Conservation (phyloP, 2,113 vertebrate genomes). For the Micronycteris hirsuta region DNA sequence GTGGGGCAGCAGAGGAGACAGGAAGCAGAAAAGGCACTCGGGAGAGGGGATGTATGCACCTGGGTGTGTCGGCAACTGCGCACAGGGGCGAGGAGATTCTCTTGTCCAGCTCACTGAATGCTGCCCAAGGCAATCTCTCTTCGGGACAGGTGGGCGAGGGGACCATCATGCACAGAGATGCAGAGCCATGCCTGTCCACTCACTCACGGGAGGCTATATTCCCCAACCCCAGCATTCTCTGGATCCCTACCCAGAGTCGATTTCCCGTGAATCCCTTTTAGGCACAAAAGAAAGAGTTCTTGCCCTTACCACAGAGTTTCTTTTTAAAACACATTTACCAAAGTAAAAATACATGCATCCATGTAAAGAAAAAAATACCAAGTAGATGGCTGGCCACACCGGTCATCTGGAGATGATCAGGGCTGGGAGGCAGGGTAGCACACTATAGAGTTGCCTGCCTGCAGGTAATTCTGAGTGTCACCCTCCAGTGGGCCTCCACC, state of each 20-base stretch:
- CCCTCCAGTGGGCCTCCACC: background rate
- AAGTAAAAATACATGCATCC: background rate
- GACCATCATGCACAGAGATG: accelerated
- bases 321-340: conserved; percentile 4
- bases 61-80: too few species aligned
- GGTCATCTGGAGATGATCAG: background rate
- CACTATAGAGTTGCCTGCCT: accelerated
- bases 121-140: background rate
- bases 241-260: background rate
- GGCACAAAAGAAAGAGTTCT: background rate
- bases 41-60: background rate
- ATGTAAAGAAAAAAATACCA: background rate
- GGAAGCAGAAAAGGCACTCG: background rate
- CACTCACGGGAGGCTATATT: too few species aligned
- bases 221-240: background rate
- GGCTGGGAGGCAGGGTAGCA: background rate
- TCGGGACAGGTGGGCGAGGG: background rate
- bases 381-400: background rate
- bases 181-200: accelerated
- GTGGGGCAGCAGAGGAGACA: background rate
- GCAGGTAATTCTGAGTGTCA: background rate
- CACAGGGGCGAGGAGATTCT: background rate
- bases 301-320: background rate
- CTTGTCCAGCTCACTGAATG: too few species aligned
- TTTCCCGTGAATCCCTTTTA: background rate